Conservation (phyloP, 2,113 vertebrate species). For the Copsychus sechellarum region DNA sequence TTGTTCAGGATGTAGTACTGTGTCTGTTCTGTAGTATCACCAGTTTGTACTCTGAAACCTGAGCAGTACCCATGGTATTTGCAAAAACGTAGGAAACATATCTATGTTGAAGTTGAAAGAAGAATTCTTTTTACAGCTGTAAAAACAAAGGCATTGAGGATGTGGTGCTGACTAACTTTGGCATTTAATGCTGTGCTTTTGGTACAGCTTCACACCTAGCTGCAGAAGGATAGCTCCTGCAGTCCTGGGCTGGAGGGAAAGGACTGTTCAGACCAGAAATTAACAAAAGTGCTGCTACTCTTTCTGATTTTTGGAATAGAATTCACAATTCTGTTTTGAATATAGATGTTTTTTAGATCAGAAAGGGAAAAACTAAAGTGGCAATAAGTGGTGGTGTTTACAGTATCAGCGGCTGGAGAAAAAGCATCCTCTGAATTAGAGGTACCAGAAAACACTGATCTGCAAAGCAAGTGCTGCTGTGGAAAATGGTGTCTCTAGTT, state of each 20-base stretch:
- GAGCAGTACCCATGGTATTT: background rate
- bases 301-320: background rate
- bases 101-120: background rate
- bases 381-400: background rate
- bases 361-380: background rate
- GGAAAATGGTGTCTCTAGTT: background rate
- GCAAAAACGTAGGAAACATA: background rate
- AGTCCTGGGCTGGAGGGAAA: background rate
- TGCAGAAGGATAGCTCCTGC: background rate
- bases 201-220: background rate
- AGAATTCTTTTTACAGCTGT: background rate
- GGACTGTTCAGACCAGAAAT: background rate
- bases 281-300: background rate
- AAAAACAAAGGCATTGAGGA: background rate
- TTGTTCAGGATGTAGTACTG: background rate
- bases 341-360: background rate
- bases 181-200: background rate
- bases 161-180: background rate
- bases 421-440: background rate
- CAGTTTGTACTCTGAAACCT: background rate
- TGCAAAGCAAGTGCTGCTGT: background rate
- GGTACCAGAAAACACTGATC: background rate
- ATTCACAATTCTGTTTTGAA: background rate
- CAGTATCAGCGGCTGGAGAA: background rate
- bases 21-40: background rate